Evolutionary conservation across 2,888 invertebrate species (phyloP), one percentile per base, ranked within the genome.

Genomic region (Aleiodes leptofemur): DNA sequence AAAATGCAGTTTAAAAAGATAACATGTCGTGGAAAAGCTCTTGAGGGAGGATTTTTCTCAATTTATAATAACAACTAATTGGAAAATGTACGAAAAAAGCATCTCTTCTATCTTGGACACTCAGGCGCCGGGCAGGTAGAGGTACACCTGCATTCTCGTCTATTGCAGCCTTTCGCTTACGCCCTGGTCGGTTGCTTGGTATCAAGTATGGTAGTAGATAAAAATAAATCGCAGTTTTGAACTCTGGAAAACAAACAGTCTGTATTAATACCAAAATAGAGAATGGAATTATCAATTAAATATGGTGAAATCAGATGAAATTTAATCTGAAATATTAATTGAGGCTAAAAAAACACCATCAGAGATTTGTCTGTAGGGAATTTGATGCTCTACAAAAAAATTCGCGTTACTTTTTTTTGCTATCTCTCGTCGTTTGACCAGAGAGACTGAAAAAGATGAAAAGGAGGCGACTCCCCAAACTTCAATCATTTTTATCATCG

Each of bases 121-220:
- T 56, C 56, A 56, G 29, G 3, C 56, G 56, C 11, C 56, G 56
- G 8, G 56, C 9, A 16, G 23, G 29, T 43, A 3, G 3, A 43
- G 43, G 7, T 43, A 43, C 43, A 43, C 9, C 3, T 56, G 56
- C 29, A 8, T 56, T 56, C 11, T 56, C 56, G 4, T 23, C 56
- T 23, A 13, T 56, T 23, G 16, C 56, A 16, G 56, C 56, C 56
- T 56, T 29, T 23, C 56, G 9, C 29, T 56, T 56, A 56, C 56
- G 29, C 8, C 56, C 56, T 16, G 56, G 56, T 7, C 56, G 56
- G 29, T 11, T 23, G 29, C 56, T 56, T 11, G 56, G 56, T 23
- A 56, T 56, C 23, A 56, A 56, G 29, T 56, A 23, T 8, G 14
- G 14, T 29, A 56, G 23, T 29, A 56, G 29, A 56, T 14, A 8